These are phyloP conservation scores for Galeruca laticollis DNA, from an alignment of 2,888 invertebrate species.

Conservation along the genomic window DNA sequence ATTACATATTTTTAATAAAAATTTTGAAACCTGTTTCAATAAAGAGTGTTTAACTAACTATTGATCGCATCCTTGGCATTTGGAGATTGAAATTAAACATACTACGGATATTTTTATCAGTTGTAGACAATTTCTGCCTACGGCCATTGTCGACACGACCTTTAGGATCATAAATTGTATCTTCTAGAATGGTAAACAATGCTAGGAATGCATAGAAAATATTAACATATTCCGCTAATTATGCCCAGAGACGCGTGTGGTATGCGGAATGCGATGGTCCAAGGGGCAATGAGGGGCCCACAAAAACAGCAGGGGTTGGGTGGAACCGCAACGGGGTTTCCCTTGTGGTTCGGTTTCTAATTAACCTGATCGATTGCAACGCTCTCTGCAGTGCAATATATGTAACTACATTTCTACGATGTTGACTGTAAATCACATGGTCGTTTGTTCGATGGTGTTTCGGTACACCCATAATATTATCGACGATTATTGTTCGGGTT, in stretches of 20 bases:
- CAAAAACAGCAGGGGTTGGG: constrained; percentile 57
- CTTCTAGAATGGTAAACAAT: constrained; percentile 30
- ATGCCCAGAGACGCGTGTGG: constrained; percentile 52
- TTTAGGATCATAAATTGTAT: constrained; percentile 9
- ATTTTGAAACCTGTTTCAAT: not conserved
- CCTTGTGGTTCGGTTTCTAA: constrained; percentile 58
- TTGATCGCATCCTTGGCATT: not conserved
- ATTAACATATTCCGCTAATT: constrained; percentile 57
- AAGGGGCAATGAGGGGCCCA: constrained; percentile 48
- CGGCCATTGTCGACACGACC: constrained; percentile 3
- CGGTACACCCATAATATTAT: constrained; percentile 8
- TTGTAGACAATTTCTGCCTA: not conserved
- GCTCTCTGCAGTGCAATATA: constrained; percentile 48
- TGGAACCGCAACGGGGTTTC: constrained; percentile 58
- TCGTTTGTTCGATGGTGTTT: constrained; percentile 31
- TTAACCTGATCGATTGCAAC: constrained; percentile 64
- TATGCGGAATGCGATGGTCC: constrained; percentile 40
- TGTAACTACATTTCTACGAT: constrained; percentile 49
- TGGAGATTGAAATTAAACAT: not conserved
- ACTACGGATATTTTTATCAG: not conserved
- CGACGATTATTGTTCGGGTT: not conserved
- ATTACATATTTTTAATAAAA: not conserved
- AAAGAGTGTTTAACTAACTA: too few species aligned
- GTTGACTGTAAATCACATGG: constrained; percentile 46
- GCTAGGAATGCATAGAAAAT: constrained; percentile 49